These are phyloP conservation scores for Ptychochromis oligacanthus DNA, from an alignment of 2,113 vertebrate genomes.

Conservation along the genomic window DNA sequence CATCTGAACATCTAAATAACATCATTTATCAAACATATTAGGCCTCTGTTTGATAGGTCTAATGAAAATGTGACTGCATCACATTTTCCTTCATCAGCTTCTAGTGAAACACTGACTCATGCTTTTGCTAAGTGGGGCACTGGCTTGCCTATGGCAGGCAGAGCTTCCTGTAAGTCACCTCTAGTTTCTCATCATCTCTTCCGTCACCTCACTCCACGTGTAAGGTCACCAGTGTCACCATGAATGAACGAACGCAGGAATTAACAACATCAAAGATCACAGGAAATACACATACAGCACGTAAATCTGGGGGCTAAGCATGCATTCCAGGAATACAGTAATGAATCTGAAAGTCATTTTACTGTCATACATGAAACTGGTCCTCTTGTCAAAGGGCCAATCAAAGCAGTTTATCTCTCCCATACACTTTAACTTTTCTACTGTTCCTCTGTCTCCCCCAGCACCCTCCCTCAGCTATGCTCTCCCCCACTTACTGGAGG, in stretches of 20 bases:
- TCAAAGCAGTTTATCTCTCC: neutral
- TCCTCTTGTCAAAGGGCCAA: neutral
- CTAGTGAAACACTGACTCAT: slow-evolving; percentile 33
- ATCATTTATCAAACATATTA: neutral
- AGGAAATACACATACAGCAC: neutral
- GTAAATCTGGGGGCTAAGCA: neutral
- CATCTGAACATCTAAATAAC: neutral
- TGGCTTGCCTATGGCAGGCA: neutral
- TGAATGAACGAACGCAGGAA: neutral
- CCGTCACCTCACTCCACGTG: neutral
- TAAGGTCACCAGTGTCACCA: neutral
- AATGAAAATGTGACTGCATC: neutral
- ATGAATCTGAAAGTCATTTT: neutral
- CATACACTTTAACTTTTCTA: neutral
- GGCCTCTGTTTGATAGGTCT: neutral
- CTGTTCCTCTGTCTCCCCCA: neutral
- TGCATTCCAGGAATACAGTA: neutral
- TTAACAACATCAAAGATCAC: neutral
- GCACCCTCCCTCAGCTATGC: neutral
- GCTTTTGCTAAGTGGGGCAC: neutral
- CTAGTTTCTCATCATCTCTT: neutral
- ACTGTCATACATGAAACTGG: neutral
- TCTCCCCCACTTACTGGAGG: slow-evolving; percentile 65
- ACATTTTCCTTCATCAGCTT: neutral
- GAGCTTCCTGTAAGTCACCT: slow-evolving; percentile 4